Conservation (phyloP, 2,797 vertebrate species). For the Spondyliosoma cantharus region DNA sequence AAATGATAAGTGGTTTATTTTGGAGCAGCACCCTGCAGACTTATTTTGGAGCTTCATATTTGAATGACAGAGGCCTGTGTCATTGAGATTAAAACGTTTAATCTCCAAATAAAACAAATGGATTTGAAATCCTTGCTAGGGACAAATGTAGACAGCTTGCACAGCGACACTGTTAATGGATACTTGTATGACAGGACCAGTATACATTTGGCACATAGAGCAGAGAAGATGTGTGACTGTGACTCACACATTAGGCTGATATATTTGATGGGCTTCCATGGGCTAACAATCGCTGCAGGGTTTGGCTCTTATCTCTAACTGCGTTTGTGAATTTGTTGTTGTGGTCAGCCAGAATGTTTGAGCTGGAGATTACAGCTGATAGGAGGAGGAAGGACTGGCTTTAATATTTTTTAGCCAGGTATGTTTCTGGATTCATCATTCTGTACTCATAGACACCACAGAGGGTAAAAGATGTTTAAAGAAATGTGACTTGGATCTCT, state of each 20-base stretch:
- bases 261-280: neutral
- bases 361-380: slow-evolving; percentile 53
- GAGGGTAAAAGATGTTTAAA: neutral
- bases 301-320: slow-evolving; percentile 24
- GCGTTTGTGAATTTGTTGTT: slow-evolving; percentile 43
- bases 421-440: slow-evolving; percentile 19
- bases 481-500: slow-evolving; percentile 16
- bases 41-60: slow-evolving; percentile 27
- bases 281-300: slow-evolving; percentile 5
- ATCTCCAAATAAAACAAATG: slow-evolving; percentile 54
- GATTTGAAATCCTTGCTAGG: slow-evolving; percentile 45
- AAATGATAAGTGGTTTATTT: slow-evolving; percentile 15
- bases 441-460: slow-evolving; percentile 6
- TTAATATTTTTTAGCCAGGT: slow-evolving; percentile 41
- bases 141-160: slow-evolving; percentile 27
- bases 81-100: slow-evolving; percentile 53
- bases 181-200: slow-evolving; percentile 3
- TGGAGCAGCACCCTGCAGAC: slow-evolving; percentile 21
- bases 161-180: slow-evolving; percentile 33
- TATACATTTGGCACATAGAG: neutral
- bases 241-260: slow-evolving; percentile 9
- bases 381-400: slow-evolving; percentile 42
- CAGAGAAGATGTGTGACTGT: slow-evolving; percentile 11
- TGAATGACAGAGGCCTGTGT: slow-evolving; percentile 28
- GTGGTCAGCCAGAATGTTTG: slow-evolving; percentile 46